Evolutionary conservation across 2,797 vertebrate genomes (phyloP).

Genomic region (Sebastes taczanowskii): DNA sequence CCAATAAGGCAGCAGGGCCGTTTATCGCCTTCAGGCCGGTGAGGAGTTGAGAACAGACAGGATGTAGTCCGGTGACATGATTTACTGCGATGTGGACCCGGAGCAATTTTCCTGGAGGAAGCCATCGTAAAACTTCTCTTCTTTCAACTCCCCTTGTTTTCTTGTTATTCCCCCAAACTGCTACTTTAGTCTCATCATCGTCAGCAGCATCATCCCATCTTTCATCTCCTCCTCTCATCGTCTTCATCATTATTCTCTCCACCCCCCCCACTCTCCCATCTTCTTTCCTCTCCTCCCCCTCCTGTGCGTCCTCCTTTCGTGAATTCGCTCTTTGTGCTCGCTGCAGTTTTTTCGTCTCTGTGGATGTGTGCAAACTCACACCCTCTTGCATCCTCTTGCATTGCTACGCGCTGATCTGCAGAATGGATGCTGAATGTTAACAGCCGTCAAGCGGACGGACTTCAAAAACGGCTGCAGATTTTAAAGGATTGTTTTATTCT

Average conservation of each 20-base stretch:
- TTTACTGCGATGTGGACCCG: constrained; percentile 46
- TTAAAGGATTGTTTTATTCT: constrained; percentile 43
- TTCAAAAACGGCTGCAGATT: constrained; percentile 37
- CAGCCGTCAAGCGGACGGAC: constrained; percentile 28
- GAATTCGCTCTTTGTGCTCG: constrained; percentile 63
- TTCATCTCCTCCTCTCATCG: constrained; percentile 63
- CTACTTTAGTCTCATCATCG: constrained; percentile 51
- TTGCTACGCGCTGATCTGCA: constrained; percentile 25
- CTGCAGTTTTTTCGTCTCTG: constrained; percentile 19
- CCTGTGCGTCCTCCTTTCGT: constrained; percentile 20
- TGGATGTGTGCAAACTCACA: constrained; percentile 34
- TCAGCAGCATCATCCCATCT: constrained; percentile 42
- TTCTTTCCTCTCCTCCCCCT: neutral
- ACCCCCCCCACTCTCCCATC: neutral
- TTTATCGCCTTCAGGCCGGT: constrained; percentile 61
- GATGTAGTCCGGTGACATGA: constrained; percentile 69
- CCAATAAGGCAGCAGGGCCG: constrained; percentile 56
- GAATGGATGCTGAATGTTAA: constrained; percentile 19
- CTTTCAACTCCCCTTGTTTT: neutral
- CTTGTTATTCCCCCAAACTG: constrained; percentile 1
- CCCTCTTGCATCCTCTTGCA: constrained; percentile 55
- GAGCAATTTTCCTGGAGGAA: constrained; percentile 42
- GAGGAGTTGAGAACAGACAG: constrained; percentile 70
- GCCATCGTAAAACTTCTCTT: constrained; percentile 31
- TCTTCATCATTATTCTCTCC: constrained; percentile 57